Evolutionary conservation across 1,140 invertebrate genomes (phyloP).

Genomic region (Sarcophaga peregrina): DNA sequence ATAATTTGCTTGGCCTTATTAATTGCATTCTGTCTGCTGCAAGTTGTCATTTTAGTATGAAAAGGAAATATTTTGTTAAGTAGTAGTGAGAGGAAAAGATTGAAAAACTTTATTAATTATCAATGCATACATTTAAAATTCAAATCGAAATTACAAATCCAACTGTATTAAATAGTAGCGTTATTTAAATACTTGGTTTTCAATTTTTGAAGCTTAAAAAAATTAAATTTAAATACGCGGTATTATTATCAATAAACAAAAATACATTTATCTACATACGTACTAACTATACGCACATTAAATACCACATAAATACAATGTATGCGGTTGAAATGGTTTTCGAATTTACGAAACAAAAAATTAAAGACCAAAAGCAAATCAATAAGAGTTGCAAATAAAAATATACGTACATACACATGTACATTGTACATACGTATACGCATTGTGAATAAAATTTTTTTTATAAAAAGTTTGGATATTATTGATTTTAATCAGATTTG

Average conservation of each 20-base stretch:
- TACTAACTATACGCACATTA: background rate
- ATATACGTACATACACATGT: too few species aligned
- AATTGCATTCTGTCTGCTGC: background rate
- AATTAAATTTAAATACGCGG: constrained; percentile 22
- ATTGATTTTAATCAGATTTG: too few species aligned
- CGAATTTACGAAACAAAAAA: background rate
- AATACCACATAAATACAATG: constrained; percentile 21
- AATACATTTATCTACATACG: background rate
- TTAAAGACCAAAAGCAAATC: background rate
- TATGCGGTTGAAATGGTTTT: constrained; percentile 3
- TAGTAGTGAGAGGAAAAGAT: background rate
- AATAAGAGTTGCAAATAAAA: too few species aligned
- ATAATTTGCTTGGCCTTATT: background rate
- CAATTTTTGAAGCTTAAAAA: constrained; percentile 15
- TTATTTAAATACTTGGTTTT: constrained; percentile 3
- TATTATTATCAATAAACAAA: constrained; percentile 20
- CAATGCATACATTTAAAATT: background rate
- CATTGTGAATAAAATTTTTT: too few species aligned
- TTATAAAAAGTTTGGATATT: too few species aligned
- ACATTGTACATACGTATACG: too few species aligned
- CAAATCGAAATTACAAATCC: background rate
- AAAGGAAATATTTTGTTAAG: too few species aligned
- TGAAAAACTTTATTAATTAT: constrained; percentile 8
- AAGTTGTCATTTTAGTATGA: background rate
- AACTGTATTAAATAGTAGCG: background rate